These are phyloP conservation scores for Silurus meridionalis DNA, from an alignment of 2,113 vertebrate genomes.

Conservation along the genomic window DNA sequence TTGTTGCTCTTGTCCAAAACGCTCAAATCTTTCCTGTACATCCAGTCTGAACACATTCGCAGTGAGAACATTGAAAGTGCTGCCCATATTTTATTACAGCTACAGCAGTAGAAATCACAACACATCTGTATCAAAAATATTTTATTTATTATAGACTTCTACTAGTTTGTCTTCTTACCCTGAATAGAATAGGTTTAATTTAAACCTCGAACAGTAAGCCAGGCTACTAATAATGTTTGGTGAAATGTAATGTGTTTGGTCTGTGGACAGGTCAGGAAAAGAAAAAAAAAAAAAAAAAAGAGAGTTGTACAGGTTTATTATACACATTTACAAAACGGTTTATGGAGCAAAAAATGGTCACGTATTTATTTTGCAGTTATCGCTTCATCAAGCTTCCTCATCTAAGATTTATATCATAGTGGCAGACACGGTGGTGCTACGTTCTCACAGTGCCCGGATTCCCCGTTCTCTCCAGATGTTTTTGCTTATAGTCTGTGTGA, in stretches of 20 bases:
- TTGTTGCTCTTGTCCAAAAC: not conserved
- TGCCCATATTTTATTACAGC: not conserved
- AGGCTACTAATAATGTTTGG: not conserved
- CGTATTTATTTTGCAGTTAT: not conserved
- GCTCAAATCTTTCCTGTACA: not conserved
- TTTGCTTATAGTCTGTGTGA: not conserved
- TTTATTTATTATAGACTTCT: not conserved
- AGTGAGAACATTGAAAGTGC: not conserved
- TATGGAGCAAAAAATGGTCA: not conserved
- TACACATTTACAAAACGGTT: not conserved
- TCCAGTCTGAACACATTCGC: not conserved
- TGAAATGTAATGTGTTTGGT: not conserved
- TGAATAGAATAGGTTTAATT: not conserved
- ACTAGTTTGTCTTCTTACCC: not conserved
- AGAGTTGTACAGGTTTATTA: not conserved
- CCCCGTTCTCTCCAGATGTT: not conserved
- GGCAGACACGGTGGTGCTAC: not conserved
- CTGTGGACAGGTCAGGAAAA: not conserved
- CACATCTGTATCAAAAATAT: not conserved
- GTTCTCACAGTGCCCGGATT: not conserved
- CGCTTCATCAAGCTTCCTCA: not conserved
- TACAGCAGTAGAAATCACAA: not conserved
- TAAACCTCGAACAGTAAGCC: not conserved
- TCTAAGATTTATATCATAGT: not conserved
- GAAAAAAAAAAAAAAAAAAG: not conserved